Base-by-base conservation (phyloP, 2,113 vertebrate species). In the Scomber colias region DNA sequence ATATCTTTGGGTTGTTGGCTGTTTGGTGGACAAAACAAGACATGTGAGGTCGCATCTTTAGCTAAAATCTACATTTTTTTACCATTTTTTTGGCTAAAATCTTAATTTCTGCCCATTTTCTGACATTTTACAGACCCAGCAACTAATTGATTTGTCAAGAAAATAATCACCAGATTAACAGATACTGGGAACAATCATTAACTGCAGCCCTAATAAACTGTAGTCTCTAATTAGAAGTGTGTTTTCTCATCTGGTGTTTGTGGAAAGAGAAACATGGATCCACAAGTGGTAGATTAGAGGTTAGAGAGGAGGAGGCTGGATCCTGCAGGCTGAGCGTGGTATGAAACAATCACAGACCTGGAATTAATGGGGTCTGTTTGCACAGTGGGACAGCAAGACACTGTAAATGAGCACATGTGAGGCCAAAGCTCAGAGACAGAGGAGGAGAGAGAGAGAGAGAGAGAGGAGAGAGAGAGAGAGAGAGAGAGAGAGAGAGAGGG, bases 291-390 rank as follows among this genome's bases (percentile, higher is more conserved):
- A 40, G 66, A 45, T 15, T 16, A 7, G 44, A 15, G 40, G 63
- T 31, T 19, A 19, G 17, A 31, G 80, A 59, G 27, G 50, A 71
- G 46, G 63, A 40, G 50, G 63, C 40, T 65, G 27, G 4, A 50
- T 57, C 53, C 10, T 44, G 46, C 65, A 77, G 60, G 65, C 0
- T 49, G 72, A 78, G 69, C 54, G 53, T 64, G 86, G 53, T 57
- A 68, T 44, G 53, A 73, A 76, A 91, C 75, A 68, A 89, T 85
- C 90, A 82, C 71, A 86, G 87, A 71, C 4, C 82, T 86, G 79
- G 87, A 91, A 89, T 83, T 87, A 91, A 91, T 90, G 76, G 80
- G 27, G n/a, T n/a, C 50, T 92, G 88, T 93, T 91, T 92, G 90
- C 80, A 55, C 85, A 87, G 89, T 62, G 70, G 70, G 78, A 68